Conservation (phyloP, 2,888 invertebrate species). For the Malthinus seriepunctatus region DNA sequence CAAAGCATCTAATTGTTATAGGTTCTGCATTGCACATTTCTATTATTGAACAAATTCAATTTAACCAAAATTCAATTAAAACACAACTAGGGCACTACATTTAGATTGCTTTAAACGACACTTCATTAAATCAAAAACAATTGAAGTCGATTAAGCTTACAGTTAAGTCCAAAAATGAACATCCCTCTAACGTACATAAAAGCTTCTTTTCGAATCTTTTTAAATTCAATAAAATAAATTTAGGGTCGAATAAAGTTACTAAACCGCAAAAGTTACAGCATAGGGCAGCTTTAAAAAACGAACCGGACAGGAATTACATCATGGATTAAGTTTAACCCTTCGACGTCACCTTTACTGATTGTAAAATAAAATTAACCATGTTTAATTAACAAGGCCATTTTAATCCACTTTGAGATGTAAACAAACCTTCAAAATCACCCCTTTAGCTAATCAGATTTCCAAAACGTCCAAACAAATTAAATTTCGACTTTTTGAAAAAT, state of each 20-base stretch:
- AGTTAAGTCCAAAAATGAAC: background rate
- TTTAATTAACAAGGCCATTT: conserved; percentile 10
- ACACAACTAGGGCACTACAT: background rate
- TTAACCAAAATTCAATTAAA: background rate
- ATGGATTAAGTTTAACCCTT: no score
- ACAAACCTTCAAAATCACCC: no score
- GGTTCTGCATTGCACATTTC: conserved; percentile 1
- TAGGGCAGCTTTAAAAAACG: conserved; percentile 5
- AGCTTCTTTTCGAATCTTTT: no score
- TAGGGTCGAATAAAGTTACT: background rate
- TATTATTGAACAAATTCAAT: conserved; percentile 1
- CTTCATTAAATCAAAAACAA: conserved; percentile 11
- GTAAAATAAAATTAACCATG: conserved; percentile 9
- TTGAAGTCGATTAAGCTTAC: conserved; percentile 3
- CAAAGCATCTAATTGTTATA: conserved; percentile 1
- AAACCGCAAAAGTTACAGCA: background rate
- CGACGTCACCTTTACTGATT: background rate
- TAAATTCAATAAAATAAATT: no score
- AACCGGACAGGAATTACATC: background rate
- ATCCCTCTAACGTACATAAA: no score
- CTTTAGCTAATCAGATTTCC: no score
- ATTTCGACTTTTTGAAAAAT: no score
- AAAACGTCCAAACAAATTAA: no score
- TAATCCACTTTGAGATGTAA: background rate
- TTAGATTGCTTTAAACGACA: background rate